Conservation (phyloP, 1,140 invertebrate genomes). For the Hypsibius dujardini region DNA sequence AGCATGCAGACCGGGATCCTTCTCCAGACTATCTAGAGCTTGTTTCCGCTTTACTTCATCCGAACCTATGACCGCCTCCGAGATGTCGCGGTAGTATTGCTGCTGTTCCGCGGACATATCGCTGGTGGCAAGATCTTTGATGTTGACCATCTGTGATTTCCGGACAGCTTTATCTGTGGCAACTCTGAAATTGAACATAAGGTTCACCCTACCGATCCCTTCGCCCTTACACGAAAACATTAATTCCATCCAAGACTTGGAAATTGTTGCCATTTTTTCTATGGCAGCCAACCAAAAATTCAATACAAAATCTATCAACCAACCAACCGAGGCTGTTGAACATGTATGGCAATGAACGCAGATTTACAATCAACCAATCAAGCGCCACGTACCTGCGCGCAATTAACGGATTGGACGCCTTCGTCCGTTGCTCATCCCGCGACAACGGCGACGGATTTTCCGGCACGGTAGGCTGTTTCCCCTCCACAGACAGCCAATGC, state of each 20-base stretch:
- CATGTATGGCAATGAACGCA: too few relatives aligned
- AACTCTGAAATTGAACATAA: slow-evolving; percentile 36
- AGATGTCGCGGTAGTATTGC: slow-evolving; percentile 97
- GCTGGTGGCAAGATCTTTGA: slow-evolving; percentile 86
- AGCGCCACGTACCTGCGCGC: slow-evolving; percentile 36
- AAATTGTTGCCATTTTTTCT: too few relatives aligned
- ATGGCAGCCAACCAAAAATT: too few relatives aligned
- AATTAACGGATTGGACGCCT: slow-evolving; percentile 72
- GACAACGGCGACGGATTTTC: slow-evolving; percentile 73
- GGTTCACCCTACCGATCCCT: slow-evolving; percentile 26
- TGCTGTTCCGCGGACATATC: slow-evolving; percentile 96
- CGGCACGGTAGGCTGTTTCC: slow-evolving; percentile 78
- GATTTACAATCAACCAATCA: too few relatives aligned
- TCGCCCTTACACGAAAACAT: slow-evolving; percentile 12
- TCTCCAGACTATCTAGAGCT: slow-evolving; percentile 79
- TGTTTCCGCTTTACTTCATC: slow-evolving; percentile 81
- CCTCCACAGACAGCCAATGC: slow-evolving; percentile 92
- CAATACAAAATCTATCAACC: slow-evolving; percentile 21
- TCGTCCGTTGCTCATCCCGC: slow-evolving; percentile 70
- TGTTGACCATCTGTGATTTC: slow-evolving; percentile 61
- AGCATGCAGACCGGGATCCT: slow-evolving; percentile 92
- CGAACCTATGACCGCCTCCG: slow-evolving; percentile 94
- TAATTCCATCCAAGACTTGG: too few relatives aligned
- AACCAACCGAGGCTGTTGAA: too few relatives aligned
- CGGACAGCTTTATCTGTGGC: slow-evolving; percentile 57